Base-by-base conservation (phyloP, 2,113 vertebrate species). In the Progne subis region DNA sequence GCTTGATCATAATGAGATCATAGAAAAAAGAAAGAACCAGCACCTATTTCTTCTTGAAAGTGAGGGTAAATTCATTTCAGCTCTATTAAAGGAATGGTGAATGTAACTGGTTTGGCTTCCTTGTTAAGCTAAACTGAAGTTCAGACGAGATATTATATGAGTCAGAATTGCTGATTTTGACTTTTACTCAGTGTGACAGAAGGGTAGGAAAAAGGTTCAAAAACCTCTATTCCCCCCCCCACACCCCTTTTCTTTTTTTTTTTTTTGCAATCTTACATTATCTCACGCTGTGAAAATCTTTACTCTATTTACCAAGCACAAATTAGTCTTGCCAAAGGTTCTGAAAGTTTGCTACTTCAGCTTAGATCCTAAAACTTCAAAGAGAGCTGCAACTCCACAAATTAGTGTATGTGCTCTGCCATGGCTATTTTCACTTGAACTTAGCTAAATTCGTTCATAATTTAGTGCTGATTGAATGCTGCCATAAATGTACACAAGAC, bases 391-490 rank as follows among this genome's bases (percentile, higher is more conserved):
- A 95, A 71, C 94, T 88, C 69, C 53, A 90, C 53, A 94, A 95
- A 97, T 97, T 95, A 96, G 92, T 29, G 26, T 70, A 60, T 46
- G 52, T 75, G 74, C 90, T 94, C 76, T 80, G 68, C 75, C 59
- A 29, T 93, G 94, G 88, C 86, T 77, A 94, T 97, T 98, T 97
- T 97, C 94, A 96, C 97, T 95, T 92, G 95, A 97, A 96, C 95
- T 96, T 90, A 84, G 97, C 97, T 97, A 97, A 98, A 98, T 98
- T 97, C 90, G 88, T 98, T 98, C 97, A 96, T 98, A 98, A 98
- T 98, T 97, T 98, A 97, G 97, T 96, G 82, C 96, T 97, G 97
- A 98, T 97, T 98, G 97, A 98, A 98, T 29, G 81, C 95, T 97
- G 95, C 76, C 94, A 96, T 96, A 94, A 98, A 98, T 37, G 93